Percentiles rank a stretch among this genome's conserved stretches.
These are phyloP conservation scores for Pseudochaenichthys georgianus DNA, from an alignment of 2,797 vertebrate species.

Conservation along the genomic window DNA sequence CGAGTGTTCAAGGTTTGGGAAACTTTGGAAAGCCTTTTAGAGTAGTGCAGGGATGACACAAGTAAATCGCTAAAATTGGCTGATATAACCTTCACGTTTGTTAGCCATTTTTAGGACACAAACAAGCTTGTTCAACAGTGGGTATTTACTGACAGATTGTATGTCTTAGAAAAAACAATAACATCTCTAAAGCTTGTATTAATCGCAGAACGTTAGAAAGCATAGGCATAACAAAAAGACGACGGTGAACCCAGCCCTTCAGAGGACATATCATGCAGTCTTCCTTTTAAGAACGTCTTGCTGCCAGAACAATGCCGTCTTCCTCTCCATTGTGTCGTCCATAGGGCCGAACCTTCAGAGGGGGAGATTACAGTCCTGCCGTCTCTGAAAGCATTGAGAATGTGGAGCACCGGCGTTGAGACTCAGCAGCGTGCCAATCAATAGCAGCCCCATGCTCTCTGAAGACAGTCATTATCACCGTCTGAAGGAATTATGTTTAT, in stretches of 20 bases:
- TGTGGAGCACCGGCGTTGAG: slow-evolving; percentile 37
- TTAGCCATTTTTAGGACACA: too few relatives aligned
- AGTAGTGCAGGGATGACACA: too few relatives aligned
- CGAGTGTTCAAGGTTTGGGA: slow-evolving; percentile 5
- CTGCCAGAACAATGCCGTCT: slow-evolving; percentile 12
- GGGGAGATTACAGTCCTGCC: slow-evolving; percentile 27
- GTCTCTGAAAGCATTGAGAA: slow-evolving; percentile 32
- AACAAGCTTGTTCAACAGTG: too few relatives aligned
- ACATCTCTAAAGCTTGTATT: too few relatives aligned
- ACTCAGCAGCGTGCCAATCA: slow-evolving; percentile 42
- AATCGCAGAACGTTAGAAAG: too few relatives aligned
- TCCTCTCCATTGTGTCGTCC: not conserved
- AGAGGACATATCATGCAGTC: slow-evolving; percentile 28
- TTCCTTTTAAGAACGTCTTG: slow-evolving; percentile 15
- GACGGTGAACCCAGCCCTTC: slow-evolving; percentile 36
- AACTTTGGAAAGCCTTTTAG: not conserved
- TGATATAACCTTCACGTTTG: too few relatives aligned
- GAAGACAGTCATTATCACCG: slow-evolving; percentile 45
- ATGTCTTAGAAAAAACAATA: too few relatives aligned
- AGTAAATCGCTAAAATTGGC: too few relatives aligned
- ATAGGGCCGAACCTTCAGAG: slow-evolving; percentile 16
- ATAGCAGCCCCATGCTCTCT: slow-evolving; percentile 26
- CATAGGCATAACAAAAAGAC: not conserved
- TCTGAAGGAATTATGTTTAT: slow-evolving; percentile 35
- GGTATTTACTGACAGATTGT: too few relatives aligned